Percentiles rank a stretch among this genome's conserved stretches.
These are phyloP conservation scores for Pseudolaguvia tuberculata DNA, from an alignment of 2,113 vertebrate species.

Conservation along the genomic window DNA sequence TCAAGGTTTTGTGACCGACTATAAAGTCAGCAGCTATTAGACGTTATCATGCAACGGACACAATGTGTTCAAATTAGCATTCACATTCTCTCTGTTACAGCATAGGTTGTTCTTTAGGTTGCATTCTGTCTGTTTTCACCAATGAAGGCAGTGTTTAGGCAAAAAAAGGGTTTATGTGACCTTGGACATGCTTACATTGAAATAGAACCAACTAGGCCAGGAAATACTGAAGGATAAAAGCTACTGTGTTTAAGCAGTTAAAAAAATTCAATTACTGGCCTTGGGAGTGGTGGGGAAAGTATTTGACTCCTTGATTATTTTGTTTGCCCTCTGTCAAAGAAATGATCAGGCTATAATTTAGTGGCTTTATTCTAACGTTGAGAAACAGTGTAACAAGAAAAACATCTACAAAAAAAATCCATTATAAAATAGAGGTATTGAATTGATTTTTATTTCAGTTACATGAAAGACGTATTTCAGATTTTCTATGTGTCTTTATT, in stretches of 20 bases:
- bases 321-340: too few relatives aligned
- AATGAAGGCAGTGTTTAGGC: constrained; percentile 1
- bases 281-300: neutral
- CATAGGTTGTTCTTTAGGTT: neutral
- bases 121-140: constrained; percentile 49
- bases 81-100: neutral
- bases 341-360: too few relatives aligned
- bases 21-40: constrained; percentile 5
- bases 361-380: too few relatives aligned
- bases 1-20: neutral
- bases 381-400: too few relatives aligned
- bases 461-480: too few relatives aligned
- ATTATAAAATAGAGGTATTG: too few relatives aligned
- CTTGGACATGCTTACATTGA: constrained; percentile 3
- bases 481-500: too few relatives aligned
- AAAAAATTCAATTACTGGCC: neutral
- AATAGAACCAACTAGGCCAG: neutral
- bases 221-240: neutral
- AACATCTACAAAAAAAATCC: too few relatives aligned
- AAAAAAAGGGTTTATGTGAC: neutral
- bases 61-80: neutral
- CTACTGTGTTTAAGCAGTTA: constrained; percentile 1
- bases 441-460: too few relatives aligned
- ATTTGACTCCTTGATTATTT: too few relatives aligned
- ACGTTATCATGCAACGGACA: neutral